phyloP scores from a whole-genome alignment of 2,113 vertebrate species.

The Eudorcas thomsonii region DNA sequence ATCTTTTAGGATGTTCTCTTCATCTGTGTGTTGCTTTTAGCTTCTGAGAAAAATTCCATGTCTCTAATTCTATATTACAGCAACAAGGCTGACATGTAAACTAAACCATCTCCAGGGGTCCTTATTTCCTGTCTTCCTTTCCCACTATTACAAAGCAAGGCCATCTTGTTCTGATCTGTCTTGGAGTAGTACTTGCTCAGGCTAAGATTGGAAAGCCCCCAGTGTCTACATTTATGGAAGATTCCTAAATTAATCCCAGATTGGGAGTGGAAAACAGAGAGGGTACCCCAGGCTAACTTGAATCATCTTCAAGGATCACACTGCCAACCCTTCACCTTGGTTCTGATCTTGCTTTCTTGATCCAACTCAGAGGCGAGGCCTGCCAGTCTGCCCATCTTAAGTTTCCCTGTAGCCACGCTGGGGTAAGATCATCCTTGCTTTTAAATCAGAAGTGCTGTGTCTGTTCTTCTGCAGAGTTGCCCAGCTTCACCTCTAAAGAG shows the following conservation, averaged over 20 bases:
- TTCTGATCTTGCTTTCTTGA: slow-evolving; percentile 25
- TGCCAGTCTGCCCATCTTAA: slow-evolving; percentile 47
- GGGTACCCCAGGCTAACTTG: slow-evolving; percentile 68
- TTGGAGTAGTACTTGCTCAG: slow-evolving; percentile 30
- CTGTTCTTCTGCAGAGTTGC: background rate
- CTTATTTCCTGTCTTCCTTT: background rate
- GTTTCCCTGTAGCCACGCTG: slow-evolving; percentile 3
- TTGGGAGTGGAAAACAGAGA: slow-evolving; percentile 61
- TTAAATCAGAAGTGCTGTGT: background rate
- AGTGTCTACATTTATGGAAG: slow-evolving; percentile 58
- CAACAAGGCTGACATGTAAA: background rate
- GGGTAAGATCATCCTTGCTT: background rate
- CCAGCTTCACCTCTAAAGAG: background rate
- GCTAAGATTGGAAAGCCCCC: slow-evolving; percentile 52
- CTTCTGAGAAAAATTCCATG: background rate
- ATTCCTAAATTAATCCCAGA: slow-evolving; percentile 34
- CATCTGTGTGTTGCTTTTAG: background rate
- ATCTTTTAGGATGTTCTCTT: background rate
- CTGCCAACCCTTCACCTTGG: slow-evolving; percentile 14
- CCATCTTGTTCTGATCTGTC: slow-evolving; percentile 36
- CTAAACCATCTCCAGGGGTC: background rate
- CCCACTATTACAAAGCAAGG: background rate
- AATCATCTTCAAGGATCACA: slow-evolving; percentile 44
- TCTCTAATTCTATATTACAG: background rate
- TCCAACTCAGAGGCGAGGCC: slow-evolving; percentile 21